A percentile compares a stretch with the other conserved stretches of the same genome.
Evolutionary conservation across 2,113 vertebrate genomes (phyloP).

Genomic region (Chamaea fasciata): DNA sequence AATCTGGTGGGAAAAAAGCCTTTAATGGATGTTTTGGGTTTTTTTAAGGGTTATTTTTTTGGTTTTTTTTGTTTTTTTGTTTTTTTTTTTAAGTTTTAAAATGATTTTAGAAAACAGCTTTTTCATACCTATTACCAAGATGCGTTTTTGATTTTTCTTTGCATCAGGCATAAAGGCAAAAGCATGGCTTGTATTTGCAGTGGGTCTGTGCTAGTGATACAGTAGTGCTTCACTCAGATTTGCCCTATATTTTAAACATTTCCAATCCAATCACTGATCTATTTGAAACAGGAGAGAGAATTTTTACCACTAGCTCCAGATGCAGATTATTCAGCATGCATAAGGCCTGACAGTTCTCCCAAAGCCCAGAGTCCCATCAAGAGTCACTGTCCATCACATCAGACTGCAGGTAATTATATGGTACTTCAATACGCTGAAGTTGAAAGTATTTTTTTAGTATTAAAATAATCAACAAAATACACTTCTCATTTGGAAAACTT

Average conservation of each 20-base stretch:
- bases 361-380: not conserved
- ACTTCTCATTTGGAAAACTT: not conserved
- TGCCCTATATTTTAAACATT: not conserved
- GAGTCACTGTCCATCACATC: not conserved
- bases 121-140: not conserved
- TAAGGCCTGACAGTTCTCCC: not conserved
- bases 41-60: not conserved
- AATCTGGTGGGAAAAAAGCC: not conserved
- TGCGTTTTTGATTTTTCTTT: not conserved
- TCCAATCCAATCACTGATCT: not conserved
- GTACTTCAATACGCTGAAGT: not conserved
- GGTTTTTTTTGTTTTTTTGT: too few species aligned
- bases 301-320: slow-evolving; percentile 18
- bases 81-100: not conserved
- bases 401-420: slow-evolving; percentile 21
- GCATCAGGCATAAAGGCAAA: not conserved
- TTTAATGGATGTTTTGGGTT: not conserved
- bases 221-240: not conserved
- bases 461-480: not conserved
- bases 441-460: not conserved
- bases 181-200: not conserved
- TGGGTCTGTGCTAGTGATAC: fast-evolving
- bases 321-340: not conserved
- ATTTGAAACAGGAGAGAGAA: slow-evolving; percentile 33
- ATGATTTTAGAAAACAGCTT: not conserved